Conservation (phyloP, 2,888 invertebrate species). For the Orchestes rusci region DNA sequence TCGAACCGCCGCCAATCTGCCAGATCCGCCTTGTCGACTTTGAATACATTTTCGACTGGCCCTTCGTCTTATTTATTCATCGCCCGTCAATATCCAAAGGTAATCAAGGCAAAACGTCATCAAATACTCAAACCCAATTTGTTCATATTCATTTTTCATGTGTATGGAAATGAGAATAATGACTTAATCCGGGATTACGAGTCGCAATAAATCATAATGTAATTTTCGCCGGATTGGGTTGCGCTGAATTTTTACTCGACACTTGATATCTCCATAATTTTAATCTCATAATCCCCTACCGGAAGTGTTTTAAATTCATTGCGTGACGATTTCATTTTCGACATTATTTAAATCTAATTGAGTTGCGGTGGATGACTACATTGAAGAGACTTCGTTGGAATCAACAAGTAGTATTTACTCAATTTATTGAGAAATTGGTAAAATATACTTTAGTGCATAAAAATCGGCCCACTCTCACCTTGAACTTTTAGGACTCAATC, state of each 20-base stretch:
- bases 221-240: conserved; percentile 14
- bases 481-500: no score
- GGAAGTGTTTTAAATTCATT: conserved; percentile 25
- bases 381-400: no score
- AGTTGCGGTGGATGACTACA: no score
- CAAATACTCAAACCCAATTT: no score
- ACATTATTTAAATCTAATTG: no score
- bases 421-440: no score
- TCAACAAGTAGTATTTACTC: no score
- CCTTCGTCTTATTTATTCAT: conserved; percentile 19
- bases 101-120: no score
- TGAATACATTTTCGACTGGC: conserved; percentile 18
- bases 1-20: conserved; percentile 23
- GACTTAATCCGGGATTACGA: conserved; percentile 4
- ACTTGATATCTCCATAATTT: conserved; percentile 26
- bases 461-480: no score
- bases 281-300: conserved; percentile 24
- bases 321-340: conserved; percentile 13
- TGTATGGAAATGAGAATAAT: no score
- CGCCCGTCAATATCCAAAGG: conserved; percentile 21
- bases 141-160: no score
- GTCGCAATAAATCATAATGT: conserved; percentile 14
- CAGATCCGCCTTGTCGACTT: conserved; percentile 18
- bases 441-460: no score
- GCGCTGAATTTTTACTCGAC: conserved; percentile 24